Conservation (phyloP, 1,140 invertebrate genomes). For the Calliphora vicina region DNA sequence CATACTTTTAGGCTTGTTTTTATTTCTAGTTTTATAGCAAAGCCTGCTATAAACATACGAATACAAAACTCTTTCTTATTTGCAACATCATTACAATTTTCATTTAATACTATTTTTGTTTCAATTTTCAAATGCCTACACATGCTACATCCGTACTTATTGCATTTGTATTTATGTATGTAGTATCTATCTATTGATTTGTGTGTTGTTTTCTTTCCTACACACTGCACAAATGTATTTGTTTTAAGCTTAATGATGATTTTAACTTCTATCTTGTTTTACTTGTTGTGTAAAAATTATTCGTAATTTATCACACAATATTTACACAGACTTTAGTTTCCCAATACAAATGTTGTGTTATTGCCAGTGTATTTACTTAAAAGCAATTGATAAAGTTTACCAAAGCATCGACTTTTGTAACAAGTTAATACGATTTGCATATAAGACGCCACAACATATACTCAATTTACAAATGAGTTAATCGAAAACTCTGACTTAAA, state of each 20-base stretch:
- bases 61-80: background rate
- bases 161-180: too few species aligned
- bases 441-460: background rate
- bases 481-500: background rate
- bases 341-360: background rate
- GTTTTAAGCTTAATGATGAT: background rate
- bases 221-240: background rate
- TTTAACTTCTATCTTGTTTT: background rate
- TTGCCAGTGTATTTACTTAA: background rate
- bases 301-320: background rate
- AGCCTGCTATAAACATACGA: background rate
- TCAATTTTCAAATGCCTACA: background rate
- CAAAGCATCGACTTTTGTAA: background rate
- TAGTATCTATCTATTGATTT: background rate
- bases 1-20: background rate
- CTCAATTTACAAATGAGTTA: background rate
- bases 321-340: background rate
- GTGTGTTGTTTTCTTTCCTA: background rate
- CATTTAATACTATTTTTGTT: background rate
- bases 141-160: background rate
- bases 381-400: background rate
- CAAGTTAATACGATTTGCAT: constrained; percentile 8
- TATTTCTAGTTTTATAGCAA: background rate
- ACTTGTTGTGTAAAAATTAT: background rate
- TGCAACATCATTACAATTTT: background rate